Evolutionary conservation across 1,140 invertebrate genomes (phyloP).

Genomic region (Lethrus apterus): DNA sequence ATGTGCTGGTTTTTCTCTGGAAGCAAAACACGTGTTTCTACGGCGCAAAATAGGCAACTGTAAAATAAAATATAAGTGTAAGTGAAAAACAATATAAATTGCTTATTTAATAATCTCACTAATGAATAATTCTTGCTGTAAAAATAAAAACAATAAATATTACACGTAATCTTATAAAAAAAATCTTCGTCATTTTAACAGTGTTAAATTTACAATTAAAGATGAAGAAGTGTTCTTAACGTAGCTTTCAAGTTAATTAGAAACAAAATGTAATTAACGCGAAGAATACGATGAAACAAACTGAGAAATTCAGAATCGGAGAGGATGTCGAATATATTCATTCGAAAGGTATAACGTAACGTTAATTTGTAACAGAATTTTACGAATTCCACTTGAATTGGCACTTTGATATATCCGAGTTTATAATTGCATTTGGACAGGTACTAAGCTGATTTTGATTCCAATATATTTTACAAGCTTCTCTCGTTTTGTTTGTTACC

Average conservation of each 20-base stretch:
- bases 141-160: too few relatives aligned
- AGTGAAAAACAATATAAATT: neutral
- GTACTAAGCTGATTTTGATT: too few relatives aligned
- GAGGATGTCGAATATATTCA: neutral
- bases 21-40: neutral
- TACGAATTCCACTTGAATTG: slow-evolving; percentile 9
- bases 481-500: too few relatives aligned
- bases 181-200: neutral
- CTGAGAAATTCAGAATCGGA: neutral
- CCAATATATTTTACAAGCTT: too few relatives aligned
- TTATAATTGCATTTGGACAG: slow-evolving; percentile 13
- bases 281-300: slow-evolving; percentile 8
- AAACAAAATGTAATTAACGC: slow-evolving; percentile 8
- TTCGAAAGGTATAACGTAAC: slow-evolving; percentile 8
- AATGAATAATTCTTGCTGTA: neutral
- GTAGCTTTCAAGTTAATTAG: neutral
- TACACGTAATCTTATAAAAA: too few relatives aligned
- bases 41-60: too few relatives aligned
- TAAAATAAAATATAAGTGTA: neutral
- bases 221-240: neutral
- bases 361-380: slow-evolving; percentile 13
- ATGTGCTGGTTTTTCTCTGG: neutral
- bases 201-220: slow-evolving; percentile 1
- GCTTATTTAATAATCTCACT: neutral
- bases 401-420: slow-evolving; percentile 14